Conservation (phyloP, 1,140 invertebrate genomes). For the Epicauta chinensis region DNA sequence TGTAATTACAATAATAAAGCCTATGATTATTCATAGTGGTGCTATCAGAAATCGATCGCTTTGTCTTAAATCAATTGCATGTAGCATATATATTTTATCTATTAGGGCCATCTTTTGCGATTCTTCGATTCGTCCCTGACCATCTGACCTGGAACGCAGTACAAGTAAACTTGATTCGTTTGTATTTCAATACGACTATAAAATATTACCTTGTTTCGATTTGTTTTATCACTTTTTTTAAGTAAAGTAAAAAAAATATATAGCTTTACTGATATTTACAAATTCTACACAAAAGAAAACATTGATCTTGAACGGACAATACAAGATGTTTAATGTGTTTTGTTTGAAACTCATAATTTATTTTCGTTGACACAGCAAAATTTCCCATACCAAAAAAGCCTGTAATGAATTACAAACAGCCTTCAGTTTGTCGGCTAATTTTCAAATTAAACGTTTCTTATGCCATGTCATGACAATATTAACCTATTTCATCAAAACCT, state of each 20-base stretch:
- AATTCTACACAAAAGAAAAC: no score
- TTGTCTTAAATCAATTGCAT: slow-evolving; percentile 14
- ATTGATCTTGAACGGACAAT: no score
- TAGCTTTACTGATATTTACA: no score
- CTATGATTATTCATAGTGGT: slow-evolving; percentile 14
- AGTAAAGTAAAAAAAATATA: neutral
- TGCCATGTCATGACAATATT: no score
- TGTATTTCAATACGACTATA: neutral
- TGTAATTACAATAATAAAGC: slow-evolving; percentile 8
- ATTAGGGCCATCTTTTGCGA: slow-evolving; percentile 11
- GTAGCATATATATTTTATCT: slow-evolving; percentile 17
- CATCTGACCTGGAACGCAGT: slow-evolving; percentile 7
- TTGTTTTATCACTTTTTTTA: neutral
- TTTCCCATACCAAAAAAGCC: no score
- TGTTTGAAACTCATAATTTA: no score
- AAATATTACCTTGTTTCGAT: neutral
- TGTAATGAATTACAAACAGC: no score
- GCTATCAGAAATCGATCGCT: slow-evolving; percentile 17
- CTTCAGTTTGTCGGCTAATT: no score
- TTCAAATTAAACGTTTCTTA: no score
- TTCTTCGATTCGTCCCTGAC: slow-evolving; percentile 13
- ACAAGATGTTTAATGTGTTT: no score
- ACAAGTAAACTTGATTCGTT: slow-evolving; percentile 3
- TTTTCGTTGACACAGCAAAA: no score
- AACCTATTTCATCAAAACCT: no score